Conservation (phyloP, 1,140 invertebrate species). For the Lepeophtheirus salmonis region DNA sequence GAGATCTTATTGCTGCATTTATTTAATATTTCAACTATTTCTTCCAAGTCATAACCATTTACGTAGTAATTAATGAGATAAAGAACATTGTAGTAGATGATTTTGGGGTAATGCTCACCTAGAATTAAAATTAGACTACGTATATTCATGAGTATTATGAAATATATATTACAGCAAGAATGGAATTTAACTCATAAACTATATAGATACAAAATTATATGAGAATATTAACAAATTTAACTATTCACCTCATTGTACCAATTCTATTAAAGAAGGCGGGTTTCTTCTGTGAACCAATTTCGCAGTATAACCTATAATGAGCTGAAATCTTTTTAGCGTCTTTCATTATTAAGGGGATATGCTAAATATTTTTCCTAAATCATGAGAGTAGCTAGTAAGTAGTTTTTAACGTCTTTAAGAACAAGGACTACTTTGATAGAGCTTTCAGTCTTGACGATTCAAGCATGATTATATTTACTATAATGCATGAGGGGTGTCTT, state of each 20-base stretch:
- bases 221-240: too few relatives aligned
- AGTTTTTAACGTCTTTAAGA: conserved; percentile 44
- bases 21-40: conserved; percentile 39
- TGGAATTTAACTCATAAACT: too few relatives aligned
- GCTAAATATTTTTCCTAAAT: conserved; percentile 88
- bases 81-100: conserved; percentile 66
- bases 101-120: conserved; percentile 39
- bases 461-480: conserved; percentile 77
- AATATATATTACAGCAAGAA: too few relatives aligned
- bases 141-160: too few relatives aligned
- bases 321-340: conserved; percentile 64
- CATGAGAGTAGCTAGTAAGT: conserved; percentile 52
- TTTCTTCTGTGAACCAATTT: conserved; percentile 69
- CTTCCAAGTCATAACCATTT: conserved; percentile 61
- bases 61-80: conserved; percentile 80
- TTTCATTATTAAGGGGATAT: conserved; percentile 63
- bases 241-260: conserved; percentile 66
- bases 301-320: conserved; percentile 7
- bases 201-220: too few relatives aligned
- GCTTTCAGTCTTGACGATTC: conserved; percentile 80
- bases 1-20: not conserved
- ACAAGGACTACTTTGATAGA: conserved; percentile 81
- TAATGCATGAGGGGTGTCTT: conserved; percentile 77
- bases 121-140: not conserved
- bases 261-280: conserved; percentile 78